phyloP scores from a whole-genome alignment of 1,140 invertebrate genomes.

The Drosophila azteca region DNA sequence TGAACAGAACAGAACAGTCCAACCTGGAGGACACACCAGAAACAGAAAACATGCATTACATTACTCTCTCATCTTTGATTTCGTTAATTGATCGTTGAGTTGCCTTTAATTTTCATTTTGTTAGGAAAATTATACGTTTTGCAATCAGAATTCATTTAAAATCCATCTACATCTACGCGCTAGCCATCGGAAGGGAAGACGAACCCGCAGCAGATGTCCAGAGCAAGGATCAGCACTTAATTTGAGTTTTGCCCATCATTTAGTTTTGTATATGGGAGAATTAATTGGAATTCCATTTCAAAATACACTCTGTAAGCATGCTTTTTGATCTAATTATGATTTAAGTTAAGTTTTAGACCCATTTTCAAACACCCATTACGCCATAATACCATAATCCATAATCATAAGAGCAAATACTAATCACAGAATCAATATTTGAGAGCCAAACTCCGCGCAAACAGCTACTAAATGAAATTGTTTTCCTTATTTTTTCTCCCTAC shows the following conservation, averaged over 20 bases:
- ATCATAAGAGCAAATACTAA: background rate
- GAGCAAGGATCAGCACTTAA: slow-evolving; percentile 62
- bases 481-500: background rate
- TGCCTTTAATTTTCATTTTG: slow-evolving; percentile 57
- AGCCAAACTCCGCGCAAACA: no score
- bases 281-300: slow-evolving; percentile 82
- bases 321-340: slow-evolving; percentile 60
- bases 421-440: background rate
- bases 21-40: slow-evolving; percentile 28
- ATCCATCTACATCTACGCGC: slow-evolving; percentile 33
- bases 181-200: background rate
- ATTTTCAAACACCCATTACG: slow-evolving; percentile 9
- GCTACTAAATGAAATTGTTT: background rate
- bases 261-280: slow-evolving; percentile 68
- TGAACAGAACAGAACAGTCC: slow-evolving; percentile 5
- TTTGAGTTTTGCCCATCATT: slow-evolving; percentile 78
- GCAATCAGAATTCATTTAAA: slow-evolving; percentile 47
- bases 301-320: slow-evolving; percentile 83
- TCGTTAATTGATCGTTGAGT: slow-evolving; percentile 66
- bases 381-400: background rate
- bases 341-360: slow-evolving; percentile 30
- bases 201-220: slow-evolving; percentile 19
- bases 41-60: slow-evolving; percentile 36
- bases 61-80: slow-evolving; percentile 58
- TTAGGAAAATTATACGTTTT: slow-evolving; percentile 36